Conservation (phyloP, 2,797 vertebrate species). For the Ceryle rudis region DNA sequence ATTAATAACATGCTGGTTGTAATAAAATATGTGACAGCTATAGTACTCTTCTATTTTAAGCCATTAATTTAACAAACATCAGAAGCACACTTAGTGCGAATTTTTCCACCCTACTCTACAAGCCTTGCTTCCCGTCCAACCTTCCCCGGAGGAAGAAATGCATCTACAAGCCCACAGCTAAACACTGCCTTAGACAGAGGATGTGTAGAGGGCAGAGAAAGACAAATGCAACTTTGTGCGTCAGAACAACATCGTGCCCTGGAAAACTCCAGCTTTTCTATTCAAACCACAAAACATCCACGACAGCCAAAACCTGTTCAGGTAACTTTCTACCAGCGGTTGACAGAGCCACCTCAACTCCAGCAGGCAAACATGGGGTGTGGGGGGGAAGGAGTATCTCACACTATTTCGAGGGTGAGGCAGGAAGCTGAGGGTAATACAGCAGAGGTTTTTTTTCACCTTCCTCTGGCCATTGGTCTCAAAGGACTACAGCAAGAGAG, state of each 20-base stretch:
- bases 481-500: background rate
- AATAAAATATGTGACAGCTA: slow-evolving; percentile 27
- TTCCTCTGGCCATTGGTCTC: background rate
- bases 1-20: slow-evolving; percentile 28
- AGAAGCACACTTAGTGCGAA: background rate
- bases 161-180: background rate
- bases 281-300: background rate
- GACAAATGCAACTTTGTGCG: background rate
- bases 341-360: background rate
- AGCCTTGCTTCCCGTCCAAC: background rate
- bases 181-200: background rate
- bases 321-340: background rate
- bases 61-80: background rate
- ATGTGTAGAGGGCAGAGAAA: background rate
- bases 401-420: background rate
- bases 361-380: background rate
- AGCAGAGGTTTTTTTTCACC: background rate
- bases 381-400: background rate
- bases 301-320: background rate
- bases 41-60: background rate
- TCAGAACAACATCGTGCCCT: rapidly evolving
- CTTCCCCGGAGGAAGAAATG: background rate
- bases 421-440: background rate
- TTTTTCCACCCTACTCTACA: background rate
- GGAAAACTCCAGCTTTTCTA: background rate